Conservation (phyloP, 2,113 vertebrate species). For the Nerophis lumbriciformis region DNA sequence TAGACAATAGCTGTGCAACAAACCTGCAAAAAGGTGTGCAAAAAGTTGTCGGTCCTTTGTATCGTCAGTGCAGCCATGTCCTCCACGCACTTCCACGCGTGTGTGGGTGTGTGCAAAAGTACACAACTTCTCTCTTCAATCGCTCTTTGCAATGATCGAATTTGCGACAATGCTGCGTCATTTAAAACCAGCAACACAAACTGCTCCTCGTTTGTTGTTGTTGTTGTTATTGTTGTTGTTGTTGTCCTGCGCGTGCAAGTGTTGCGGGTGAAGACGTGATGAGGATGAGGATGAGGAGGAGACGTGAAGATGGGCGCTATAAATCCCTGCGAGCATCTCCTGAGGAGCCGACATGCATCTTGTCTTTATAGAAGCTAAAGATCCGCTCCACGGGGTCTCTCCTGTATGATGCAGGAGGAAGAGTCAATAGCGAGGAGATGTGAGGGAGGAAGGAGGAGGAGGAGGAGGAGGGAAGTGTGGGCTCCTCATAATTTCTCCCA, state of each 20-base stretch:
- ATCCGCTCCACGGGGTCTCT: conserved; percentile 76
- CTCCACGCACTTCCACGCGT: conserved; percentile 45
- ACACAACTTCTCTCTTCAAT: conserved; percentile 21
- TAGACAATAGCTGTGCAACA: conserved; percentile 12
- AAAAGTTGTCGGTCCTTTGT: conserved; percentile 72
- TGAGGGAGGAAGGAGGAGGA: conserved; percentile 17
- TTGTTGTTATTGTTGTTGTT: too few species aligned
- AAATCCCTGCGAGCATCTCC: conserved; percentile 72
- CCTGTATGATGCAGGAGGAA: conserved; percentile 69
- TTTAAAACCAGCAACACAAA: conserved; percentile 19
- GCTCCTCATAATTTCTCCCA: conserved; percentile 65
- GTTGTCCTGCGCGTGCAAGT: conserved; percentile 24
- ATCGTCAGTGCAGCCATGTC: conserved; percentile 73
- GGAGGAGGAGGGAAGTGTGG: conserved; percentile 41
- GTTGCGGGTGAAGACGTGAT: conserved; percentile 45
- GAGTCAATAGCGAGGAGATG: conserved; percentile 52
- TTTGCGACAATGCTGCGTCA: conserved; percentile 28
- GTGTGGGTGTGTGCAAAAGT: background rate
- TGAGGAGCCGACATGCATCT: conserved; percentile 65
- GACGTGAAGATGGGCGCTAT: conserved; percentile 56
- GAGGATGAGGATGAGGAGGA: conserved; percentile 18
- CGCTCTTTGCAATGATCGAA: conserved; percentile 9
- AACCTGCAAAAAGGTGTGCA: conserved; percentile 80
- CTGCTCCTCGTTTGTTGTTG: conserved; percentile 24
- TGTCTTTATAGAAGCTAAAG: conserved; percentile 75